Percentiles rank a stretch among this genome's conserved stretches.
Evolutionary conservation across 2,113 vertebrate species (phyloP).

Genomic region (Etheostoma cragini): DNA sequence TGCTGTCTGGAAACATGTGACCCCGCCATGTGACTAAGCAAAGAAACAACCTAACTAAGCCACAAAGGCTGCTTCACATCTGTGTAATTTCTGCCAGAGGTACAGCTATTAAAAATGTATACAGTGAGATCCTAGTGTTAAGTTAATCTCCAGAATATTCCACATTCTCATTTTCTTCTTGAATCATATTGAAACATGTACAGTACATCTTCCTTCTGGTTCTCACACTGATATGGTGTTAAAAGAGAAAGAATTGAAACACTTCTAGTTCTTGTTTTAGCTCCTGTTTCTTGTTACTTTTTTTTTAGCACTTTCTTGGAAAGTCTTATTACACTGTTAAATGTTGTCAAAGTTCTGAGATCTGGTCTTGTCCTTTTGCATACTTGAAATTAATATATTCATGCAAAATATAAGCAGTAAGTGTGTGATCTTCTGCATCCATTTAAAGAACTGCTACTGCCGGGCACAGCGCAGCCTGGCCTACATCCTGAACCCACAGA

Average conservation of each 20-base stretch:
- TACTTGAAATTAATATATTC: not conserved
- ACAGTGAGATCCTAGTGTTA: constrained; percentile 28
- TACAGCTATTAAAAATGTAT: constrained; percentile 24
- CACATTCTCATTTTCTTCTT: constrained; percentile 1
- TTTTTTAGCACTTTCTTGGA: not conserved
- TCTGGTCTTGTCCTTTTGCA: not conserved
- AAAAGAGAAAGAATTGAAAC: constrained; percentile 11
- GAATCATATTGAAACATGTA: constrained; percentile 2
- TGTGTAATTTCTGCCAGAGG: constrained; percentile 30
- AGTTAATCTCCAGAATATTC: constrained; percentile 27
- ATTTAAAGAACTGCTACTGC: not conserved
- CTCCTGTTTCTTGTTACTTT: not conserved
- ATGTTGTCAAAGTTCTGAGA: not conserved
- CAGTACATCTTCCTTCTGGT: not conserved
- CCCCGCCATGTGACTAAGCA: constrained; percentile 67
- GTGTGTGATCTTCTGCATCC: not conserved
- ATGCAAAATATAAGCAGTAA: not conserved
- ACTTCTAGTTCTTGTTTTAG: not conserved
- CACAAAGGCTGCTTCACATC: constrained; percentile 54
- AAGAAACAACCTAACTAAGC: constrained; percentile 20
- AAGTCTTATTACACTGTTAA: not conserved
- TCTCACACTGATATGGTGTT: not conserved
- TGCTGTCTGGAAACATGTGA: constrained; percentile 71
- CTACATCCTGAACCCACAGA: not conserved
- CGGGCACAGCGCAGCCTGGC: not conserved